Evolutionary conservation across 2,888 invertebrate genomes (phyloP).

Genomic region (Thecophora atra): DNA sequence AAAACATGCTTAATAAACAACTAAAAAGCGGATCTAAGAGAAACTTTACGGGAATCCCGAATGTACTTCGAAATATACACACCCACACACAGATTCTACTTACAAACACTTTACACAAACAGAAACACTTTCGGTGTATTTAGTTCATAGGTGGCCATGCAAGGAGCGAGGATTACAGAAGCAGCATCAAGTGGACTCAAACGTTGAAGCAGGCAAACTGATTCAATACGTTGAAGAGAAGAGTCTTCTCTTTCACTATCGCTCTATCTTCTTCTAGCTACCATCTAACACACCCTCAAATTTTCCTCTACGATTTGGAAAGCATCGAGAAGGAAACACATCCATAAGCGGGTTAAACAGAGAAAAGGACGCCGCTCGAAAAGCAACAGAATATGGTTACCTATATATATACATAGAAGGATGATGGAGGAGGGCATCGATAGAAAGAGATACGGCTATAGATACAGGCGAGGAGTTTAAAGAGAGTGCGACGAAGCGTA

Average conservation of each 20-base stretch:
- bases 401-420: background rate
- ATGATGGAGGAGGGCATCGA: background rate
- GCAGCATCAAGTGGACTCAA: constrained; percentile 16
- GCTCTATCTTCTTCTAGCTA: background rate
- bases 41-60: too few species aligned
- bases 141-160: constrained; percentile 22
- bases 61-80: too few species aligned
- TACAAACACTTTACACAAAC: too few species aligned
- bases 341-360: too few species aligned
- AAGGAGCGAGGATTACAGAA: constrained; percentile 20
- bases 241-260: background rate
- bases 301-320: too few species aligned
- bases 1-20: too few species aligned
- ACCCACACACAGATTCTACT: too few species aligned
- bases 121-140: too few species aligned
- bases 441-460: background rate
- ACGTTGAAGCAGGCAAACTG: constrained; percentile 2
- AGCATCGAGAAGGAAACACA: too few species aligned
- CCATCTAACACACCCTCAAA: background rate
- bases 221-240: background rate
- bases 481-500: background rate
- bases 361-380: too few species aligned
- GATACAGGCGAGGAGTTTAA: background rate
- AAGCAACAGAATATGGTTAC: too few species aligned
- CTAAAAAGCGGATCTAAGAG: too few species aligned